A percentile compares a stretch with the other conserved stretches of the same genome.
Evolutionary conservation across 2,888 invertebrate species (phyloP).

Genomic region (Stenoptilia bipunctidactyla): DNA sequence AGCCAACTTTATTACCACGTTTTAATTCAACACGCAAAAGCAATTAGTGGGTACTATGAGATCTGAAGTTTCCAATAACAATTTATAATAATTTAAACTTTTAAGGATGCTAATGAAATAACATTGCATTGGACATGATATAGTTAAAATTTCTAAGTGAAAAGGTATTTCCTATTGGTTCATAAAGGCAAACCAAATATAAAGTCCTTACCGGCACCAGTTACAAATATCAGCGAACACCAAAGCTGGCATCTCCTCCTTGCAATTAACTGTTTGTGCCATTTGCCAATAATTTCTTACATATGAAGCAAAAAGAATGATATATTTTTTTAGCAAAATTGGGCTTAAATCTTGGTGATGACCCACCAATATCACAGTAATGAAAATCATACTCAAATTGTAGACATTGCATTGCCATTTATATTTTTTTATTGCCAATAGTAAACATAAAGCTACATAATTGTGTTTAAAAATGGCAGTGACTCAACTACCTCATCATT

Average conservation of each 20-base stretch:
- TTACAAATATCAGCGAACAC: constrained; percentile 47
- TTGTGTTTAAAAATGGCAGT: not conserved
- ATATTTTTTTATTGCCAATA: not conserved
- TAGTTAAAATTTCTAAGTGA: constrained; percentile 69
- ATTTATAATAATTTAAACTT: constrained; percentile 34
- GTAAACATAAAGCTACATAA: not conserved
- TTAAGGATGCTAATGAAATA: constrained; percentile 63
- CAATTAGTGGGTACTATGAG: constrained; percentile 54
- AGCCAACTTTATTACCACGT: constrained; percentile 22
- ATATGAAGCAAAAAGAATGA: not conserved
- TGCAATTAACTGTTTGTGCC: constrained; percentile 47
- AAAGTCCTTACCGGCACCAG: constrained; percentile 52
- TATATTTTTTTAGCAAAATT: not conserved
- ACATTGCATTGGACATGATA: constrained; percentile 67
- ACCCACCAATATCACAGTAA: constrained; percentile 62
- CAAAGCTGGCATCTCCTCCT: constrained; percentile 65
- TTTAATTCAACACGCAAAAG: constrained; percentile 51
- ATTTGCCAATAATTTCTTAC: constrained; percentile 17
- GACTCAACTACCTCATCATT: not conserved
- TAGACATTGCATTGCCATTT: not conserved
- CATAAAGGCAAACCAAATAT: constrained; percentile 50
- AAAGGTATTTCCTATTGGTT: constrained; percentile 70
- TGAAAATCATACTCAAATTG: constrained; percentile 42
- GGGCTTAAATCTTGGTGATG: constrained; percentile 27
- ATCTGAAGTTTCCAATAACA: constrained; percentile 62